These are phyloP conservation scores for Formica selysi DNA, from an alignment of 1,140 invertebrate genomes.

Conservation along the genomic window DNA sequence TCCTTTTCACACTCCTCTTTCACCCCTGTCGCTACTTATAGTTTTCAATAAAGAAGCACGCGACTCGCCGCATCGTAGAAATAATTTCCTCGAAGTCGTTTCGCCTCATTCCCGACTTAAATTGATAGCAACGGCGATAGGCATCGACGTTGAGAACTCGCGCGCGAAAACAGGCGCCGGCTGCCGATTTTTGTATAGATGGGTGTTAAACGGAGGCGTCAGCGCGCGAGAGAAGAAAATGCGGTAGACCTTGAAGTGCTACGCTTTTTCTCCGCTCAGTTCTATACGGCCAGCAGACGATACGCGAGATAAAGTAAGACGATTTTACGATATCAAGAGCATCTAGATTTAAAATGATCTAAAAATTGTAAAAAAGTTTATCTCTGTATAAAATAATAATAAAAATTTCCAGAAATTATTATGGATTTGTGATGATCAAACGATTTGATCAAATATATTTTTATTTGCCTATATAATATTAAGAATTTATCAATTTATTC, in stretches of 20 bases:
- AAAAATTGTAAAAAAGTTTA: not conserved
- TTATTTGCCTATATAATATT: not conserved
- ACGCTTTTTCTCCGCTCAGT: conserved; percentile 40
- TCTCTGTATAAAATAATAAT: not conserved
- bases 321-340: conserved; percentile 32
- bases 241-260: conserved; percentile 56
- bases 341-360: not conserved
- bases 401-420: not conserved
- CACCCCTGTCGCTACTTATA: conserved; percentile 32
- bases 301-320: conserved; percentile 33
- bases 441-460: not conserved
- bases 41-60: conserved; percentile 76
- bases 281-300: conserved; percentile 26
- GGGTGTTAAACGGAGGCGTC: conserved; percentile 61
- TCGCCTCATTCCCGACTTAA: conserved; percentile 50
- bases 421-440: not conserved
- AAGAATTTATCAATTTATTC: not conserved
- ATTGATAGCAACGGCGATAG: conserved; percentile 52
- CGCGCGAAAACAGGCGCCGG: conserved; percentile 31
- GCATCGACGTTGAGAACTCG: conserved; percentile 6
- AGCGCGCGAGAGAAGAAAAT: conserved; percentile 49
- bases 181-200: conserved; percentile 56
- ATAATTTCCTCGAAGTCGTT: conserved; percentile 51
- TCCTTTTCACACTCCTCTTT: not conserved
- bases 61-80: conserved; percentile 39